Conservation (phyloP, 2,888 invertebrate species). For the Lasioglossum zephyrum region DNA sequence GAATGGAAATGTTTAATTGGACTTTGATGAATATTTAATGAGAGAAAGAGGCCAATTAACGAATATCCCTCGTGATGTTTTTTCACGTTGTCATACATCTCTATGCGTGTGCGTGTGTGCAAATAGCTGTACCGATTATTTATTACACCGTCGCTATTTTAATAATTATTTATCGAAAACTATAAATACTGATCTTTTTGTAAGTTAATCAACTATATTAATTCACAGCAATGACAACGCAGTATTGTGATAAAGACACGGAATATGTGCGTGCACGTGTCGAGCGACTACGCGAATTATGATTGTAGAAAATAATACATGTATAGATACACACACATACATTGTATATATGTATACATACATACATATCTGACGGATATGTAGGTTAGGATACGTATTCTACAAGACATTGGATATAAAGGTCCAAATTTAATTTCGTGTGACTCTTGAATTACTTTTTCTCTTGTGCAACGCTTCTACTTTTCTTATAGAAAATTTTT, state of each 20-base stretch:
- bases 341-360: not conserved
- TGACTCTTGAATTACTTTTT: not conserved
- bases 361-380: not conserved
- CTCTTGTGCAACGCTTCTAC: not conserved
- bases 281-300: conserved; percentile 23
- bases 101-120: conserved; percentile 22
- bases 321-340: not conserved
- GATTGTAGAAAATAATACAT: not conserved
- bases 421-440: not conserved
- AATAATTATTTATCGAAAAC: conserved; percentile 67
- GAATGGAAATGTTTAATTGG: conserved; percentile 4
- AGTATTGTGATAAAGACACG: conserved; percentile 73
- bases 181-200: conserved; percentile 36
- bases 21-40: not conserved
- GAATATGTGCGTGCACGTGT: conserved; percentile 17
- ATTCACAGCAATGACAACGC: conserved; percentile 57
- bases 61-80: not conserved
- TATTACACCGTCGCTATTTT: conserved; percentile 70
- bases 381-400: not conserved
- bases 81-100: conserved; percentile 10
- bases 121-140: conserved; percentile 65
- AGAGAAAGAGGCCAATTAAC: conserved; percentile 20
- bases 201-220: conserved; percentile 38
- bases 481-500: not conserved
- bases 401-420: not conserved